These are phyloP conservation scores for Montipora efflorescens DNA, from an alignment of 64 coral and sea anemone genomes.

Conservation along the genomic window DNA sequence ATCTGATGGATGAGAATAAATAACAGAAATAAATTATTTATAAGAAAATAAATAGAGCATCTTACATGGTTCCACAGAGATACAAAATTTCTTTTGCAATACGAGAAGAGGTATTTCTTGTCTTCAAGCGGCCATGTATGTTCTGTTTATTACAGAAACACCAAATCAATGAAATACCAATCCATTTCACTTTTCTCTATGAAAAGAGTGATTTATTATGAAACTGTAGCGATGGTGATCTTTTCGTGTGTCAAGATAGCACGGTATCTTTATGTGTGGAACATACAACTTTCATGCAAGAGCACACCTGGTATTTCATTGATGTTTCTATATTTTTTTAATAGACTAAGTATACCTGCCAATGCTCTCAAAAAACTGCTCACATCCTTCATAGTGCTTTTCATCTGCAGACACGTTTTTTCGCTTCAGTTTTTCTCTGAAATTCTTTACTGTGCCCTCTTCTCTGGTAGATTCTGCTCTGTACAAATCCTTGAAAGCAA, in stretches of 20 bases:
- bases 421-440: conserved; percentile 5
- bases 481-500: no score
- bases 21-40: no score
- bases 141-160: no score
- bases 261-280: neutral
- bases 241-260: neutral
- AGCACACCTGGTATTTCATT: neutral
- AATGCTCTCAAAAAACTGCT: conserved; percentile 12
- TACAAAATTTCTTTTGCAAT: no score
- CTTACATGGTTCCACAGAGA: no score
- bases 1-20: no score
- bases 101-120: no score
- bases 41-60: no score
- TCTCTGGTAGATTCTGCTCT: conserved; percentile 2
- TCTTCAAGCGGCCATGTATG: no score
- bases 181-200: no score
- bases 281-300: neutral
- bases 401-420: neutral
- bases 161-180: no score
- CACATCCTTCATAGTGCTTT: conserved; percentile 6
- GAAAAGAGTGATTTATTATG: neutral
- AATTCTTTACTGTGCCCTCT: neutral
- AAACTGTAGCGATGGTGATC: neutral
- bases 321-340: neutral
- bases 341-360: conserved; percentile 1